Conservation (phyloP, 2,113 vertebrate species). For the Calonectris borealis region DNA sequence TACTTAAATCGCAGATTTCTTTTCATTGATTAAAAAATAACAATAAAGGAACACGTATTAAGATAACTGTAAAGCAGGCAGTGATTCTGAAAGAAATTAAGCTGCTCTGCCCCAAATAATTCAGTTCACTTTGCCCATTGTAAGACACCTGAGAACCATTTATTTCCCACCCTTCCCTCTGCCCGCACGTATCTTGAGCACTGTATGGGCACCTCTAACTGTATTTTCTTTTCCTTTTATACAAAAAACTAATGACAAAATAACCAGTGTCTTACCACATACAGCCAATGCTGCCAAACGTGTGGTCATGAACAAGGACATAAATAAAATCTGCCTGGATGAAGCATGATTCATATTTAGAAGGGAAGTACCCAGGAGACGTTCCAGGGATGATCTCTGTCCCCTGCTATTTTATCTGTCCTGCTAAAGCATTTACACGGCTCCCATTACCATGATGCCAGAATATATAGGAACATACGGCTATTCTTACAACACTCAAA, state of each 20-base stretch:
- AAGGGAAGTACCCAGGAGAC: neutral
- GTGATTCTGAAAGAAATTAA: neutral
- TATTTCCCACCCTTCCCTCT: neutral
- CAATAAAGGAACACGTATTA: neutral
- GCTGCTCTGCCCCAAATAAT: neutral
- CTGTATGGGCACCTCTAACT: neutral
- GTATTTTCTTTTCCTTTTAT: neutral
- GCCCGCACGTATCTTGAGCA: neutral
- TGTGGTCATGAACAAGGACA: neutral
- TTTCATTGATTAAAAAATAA: neutral
- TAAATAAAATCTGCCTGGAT: neutral
- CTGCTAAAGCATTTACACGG: neutral
- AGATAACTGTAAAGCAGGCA: neutral
- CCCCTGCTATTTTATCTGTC: conserved; percentile 27
- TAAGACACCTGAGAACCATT: neutral
- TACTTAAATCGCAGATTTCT: neutral
- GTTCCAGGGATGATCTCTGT: conserved; percentile 13
- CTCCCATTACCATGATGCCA: neutral
- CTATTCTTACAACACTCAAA: conserved; percentile 20
- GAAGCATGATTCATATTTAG: neutral
- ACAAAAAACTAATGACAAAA: neutral
- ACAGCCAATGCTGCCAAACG: neutral
- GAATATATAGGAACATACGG: neutral
- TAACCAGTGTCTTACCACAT: neutral
- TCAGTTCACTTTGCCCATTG: neutral